Evolutionary conservation across 92 coral and sea anemone species (phyloP), one percentile per base, ranked within the genome.

Genomic region (Bergia puertoricense): DNA sequence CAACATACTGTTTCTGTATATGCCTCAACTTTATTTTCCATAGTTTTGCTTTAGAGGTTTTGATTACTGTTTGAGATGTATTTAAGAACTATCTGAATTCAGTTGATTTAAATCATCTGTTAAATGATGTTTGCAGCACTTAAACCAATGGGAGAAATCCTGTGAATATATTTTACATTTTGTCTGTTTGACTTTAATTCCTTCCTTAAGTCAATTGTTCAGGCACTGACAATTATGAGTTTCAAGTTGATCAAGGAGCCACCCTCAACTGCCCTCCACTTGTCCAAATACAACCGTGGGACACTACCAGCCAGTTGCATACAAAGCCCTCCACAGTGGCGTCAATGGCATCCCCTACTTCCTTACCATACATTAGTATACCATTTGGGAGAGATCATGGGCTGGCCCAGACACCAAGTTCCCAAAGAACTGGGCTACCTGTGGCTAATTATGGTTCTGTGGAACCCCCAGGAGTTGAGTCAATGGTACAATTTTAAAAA

Each of bases 171-270:
- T 46, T 46, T 30, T 30, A 30, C 30, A 30, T 30, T 30, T 30
- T 30, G 30, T 30, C 30, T 30, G 30, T 30, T 30, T 30, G 30
- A 30, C 30, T 30, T 30, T n/a, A n/a, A n/a, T n/a, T 30, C 30
- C 18, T 57, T 91, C 76, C 94, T 92, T 89, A 81, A 92, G 72
- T 74, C 20, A 41, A 66, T 1, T 8, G 7, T 20, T 80, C 89
- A 95, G 98, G 92, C 42, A 93, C 94, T 77, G 84, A 93, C 51
- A 96, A 93, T 1, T 95, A 93, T 93, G 98, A 95, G 45, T 92
- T 95, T 82, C 94, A 88, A 76, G 81, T 93, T 79, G 94, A 92
- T 65, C 88, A 91, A 54, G 82, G 91, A 15, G 78, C 90, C 23
- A 46, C 91, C 71, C 90, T 84, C 46, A 84, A 89, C 42, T 93